Percentiles rank a stretch among this genome's conserved stretches.
Evolutionary conservation across 1,140 invertebrate species (phyloP).

Genomic region (Lethocerus indicus): DNA sequence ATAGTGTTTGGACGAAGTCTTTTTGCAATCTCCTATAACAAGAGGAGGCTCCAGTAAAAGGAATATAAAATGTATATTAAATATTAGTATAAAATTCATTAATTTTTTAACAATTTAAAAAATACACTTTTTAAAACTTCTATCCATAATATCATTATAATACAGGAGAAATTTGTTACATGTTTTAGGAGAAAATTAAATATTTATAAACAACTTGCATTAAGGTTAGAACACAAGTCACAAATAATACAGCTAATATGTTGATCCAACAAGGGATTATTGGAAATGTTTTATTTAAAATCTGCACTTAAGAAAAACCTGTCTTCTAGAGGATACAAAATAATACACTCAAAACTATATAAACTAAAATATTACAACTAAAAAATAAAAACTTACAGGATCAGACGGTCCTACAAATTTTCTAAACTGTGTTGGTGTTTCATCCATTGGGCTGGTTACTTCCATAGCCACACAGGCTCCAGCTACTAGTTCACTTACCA

Average conservation of each 20-base stretch:
- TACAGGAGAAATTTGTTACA: conserved; percentile 1
- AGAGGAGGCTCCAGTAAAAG: too few species aligned
- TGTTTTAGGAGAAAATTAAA: conserved; percentile 1
- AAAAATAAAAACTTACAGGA: conserved; percentile 53
- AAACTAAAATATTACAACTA: too few species aligned
- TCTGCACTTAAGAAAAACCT: too few species aligned
- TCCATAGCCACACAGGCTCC: conserved; percentile 77
- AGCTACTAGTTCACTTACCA: conserved; percentile 63
- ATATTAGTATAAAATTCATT: too few species aligned
- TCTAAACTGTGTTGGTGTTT: conserved; percentile 55
- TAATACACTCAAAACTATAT: too few species aligned
- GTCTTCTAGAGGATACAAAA: too few species aligned
- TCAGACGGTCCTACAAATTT: conserved; percentile 73
- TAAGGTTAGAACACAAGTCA: too few species aligned
- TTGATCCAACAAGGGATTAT: too few species aligned
- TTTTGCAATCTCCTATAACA: conserved; percentile 64
- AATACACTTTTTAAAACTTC: background rate
- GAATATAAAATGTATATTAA: too few species aligned
- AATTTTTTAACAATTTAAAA: too few species aligned
- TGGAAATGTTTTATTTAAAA: too few species aligned
- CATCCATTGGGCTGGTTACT: conserved; percentile 44
- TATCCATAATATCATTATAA: background rate
- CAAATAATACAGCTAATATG: too few species aligned
- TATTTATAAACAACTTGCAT: conserved; percentile 5
- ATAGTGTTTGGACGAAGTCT: conserved; percentile 67